Evolutionary conservation across 2,888 invertebrate genomes (phyloP).

Genomic region (Melieria omissa): DNA sequence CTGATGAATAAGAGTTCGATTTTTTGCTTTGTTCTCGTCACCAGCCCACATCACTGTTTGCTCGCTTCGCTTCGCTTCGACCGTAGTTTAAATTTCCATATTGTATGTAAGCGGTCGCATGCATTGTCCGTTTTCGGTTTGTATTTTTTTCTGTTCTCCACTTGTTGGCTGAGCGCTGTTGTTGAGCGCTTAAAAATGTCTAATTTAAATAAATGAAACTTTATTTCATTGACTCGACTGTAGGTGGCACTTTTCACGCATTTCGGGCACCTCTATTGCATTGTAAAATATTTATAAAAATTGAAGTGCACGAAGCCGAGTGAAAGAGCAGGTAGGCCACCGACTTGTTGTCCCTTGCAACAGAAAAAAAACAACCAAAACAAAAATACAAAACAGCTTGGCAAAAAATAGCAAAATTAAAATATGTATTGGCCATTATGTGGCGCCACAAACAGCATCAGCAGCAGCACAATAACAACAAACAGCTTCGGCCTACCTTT

Average conservation of each 20-base stretch:
- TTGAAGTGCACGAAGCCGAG: no score
- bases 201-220: not conserved
- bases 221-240: not conserved
- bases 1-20: constrained; percentile 35
- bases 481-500: not conserved
- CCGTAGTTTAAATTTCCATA: constrained; percentile 8
- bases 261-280: not conserved
- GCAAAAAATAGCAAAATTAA: no score
- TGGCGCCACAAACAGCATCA: no score
- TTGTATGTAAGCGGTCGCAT: not conserved
- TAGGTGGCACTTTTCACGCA: not conserved
- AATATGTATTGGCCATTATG: no score
- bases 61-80: not conserved
- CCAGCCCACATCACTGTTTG: not conserved
- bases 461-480: no score
- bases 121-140: not conserved
- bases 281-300: constrained; percentile 10
- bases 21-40: constrained; percentile 15
- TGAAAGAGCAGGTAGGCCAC: no score
- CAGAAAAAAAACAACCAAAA: not conserved
- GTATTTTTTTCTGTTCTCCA: constrained; percentile 12
- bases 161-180: not conserved
- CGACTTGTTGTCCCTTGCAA: not conserved
- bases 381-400: no score
- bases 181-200: not conserved